phyloP scores from a whole-genome alignment of 2,797 vertebrate genomes.

The Sylvilagus floridanus region DNA sequence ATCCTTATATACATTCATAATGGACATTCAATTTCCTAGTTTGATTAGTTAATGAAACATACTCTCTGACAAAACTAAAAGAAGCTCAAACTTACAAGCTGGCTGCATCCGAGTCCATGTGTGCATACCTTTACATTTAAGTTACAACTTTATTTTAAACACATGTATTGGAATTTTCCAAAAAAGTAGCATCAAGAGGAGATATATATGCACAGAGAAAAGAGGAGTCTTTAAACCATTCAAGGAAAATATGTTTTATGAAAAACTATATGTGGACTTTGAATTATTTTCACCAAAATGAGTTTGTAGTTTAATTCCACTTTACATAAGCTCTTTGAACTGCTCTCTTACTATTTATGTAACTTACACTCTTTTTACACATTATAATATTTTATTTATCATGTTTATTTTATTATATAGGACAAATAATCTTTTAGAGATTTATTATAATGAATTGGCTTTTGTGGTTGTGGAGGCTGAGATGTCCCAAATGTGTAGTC shows the following conservation, averaged over 20 bases:
- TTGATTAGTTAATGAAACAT: background rate
- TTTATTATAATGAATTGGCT: background rate
- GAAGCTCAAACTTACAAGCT: background rate
- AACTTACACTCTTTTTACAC: no score
- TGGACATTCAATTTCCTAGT: background rate
- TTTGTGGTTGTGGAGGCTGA: background rate
- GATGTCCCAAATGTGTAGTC: background rate
- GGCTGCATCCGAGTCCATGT: background rate
- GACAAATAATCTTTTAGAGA: background rate
- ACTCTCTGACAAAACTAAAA: background rate
- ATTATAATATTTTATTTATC: no score
- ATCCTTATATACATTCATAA: background rate
- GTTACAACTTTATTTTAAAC: background rate
- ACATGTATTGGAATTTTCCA: accelerated
- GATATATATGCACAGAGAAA: no score
- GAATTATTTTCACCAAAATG: no score
- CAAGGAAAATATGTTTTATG: no score
- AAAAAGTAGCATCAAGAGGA: background rate
- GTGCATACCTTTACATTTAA: background rate
- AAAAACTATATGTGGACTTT: no score
- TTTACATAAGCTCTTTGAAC: no score
- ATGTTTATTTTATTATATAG: background rate
- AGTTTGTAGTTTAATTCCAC: no score
- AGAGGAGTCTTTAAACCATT: no score
- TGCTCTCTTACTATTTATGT: no score